A percentile compares a stretch with the other conserved stretches of the same genome.
phyloP scores from a whole-genome alignment of 2,113 vertebrate genomes.

The Nesogale talazaci region DNA sequence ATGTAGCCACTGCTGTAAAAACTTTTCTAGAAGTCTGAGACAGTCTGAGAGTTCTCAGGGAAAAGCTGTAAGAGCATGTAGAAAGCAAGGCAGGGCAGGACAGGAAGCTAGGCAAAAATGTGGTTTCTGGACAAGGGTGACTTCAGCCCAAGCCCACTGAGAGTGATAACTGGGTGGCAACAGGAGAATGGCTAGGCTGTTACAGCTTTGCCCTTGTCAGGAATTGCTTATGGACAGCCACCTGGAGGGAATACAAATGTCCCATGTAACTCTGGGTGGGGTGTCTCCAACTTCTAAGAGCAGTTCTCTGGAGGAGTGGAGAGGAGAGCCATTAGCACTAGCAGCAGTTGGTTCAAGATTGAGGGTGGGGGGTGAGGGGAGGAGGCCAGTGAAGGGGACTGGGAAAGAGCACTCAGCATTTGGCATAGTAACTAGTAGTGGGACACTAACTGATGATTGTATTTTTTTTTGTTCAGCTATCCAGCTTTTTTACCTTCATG shows the following conservation, averaged over 20 bases:
- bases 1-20: slow-evolving; percentile 17
- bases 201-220: slow-evolving; percentile 5
- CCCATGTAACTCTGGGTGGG: background rate
- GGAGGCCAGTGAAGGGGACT: background rate
- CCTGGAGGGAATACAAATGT: background rate
- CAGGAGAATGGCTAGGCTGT: background rate
- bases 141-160: background rate
- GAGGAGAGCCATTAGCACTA: background rate
- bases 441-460: slow-evolving; percentile 47
- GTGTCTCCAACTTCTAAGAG: background rate
- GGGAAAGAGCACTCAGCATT: background rate
- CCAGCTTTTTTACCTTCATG: slow-evolving; percentile 96
- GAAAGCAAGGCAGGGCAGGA: background rate
- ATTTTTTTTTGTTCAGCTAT: slow-evolving; percentile 89
- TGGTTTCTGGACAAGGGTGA: slow-evolving; percentile 35
- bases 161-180: background rate
- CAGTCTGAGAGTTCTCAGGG: slow-evolving; percentile 17
- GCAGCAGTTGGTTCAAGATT: background rate
- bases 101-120: slow-evolving; percentile 35
- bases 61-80: background rate
- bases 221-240: background rate
- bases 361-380: no score
- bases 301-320: background rate
- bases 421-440: slow-evolving; percentile 4
- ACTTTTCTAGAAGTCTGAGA: slow-evolving; percentile 39